Base-by-base conservation (phyloP, 2,797 vertebrate genomes). In the Lepus townsendii region DNA sequence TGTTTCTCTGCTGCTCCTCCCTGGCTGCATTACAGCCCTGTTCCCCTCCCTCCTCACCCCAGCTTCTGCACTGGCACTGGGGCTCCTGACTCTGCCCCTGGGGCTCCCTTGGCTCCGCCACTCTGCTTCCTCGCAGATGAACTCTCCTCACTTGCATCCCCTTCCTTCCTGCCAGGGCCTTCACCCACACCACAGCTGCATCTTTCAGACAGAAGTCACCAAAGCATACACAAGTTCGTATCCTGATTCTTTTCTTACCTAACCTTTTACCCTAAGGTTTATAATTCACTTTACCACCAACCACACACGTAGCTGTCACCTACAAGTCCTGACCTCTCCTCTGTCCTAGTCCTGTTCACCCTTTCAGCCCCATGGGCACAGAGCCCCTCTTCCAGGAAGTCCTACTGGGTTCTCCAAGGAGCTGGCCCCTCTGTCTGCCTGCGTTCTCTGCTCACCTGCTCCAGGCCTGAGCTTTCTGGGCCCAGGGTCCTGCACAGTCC, bases 201-300 rank as follows among this genome's bases (percentile, higher is more conserved):
- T 50, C 63, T 92, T 93, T 71, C 57, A 85, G 22, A 50, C 63
- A 54, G 60, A 50, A 89, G 54, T 79, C 14, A 87, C 73, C 27
- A 6, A 79, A 86, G 8, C 11, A 22, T 35, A 73, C 12, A n/a
- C 35, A 65, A 82, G 62, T 91, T 66, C 80, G 69, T 30, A 92
- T 42, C 60, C 65, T 63, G 24, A 85, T 63, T 76, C 62, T 84
- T 57, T 42, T 57, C 68, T 38, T 10, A 66, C 24, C 47, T 91
- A 35, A 4, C 7, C 75, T 47, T 75, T 79, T 85, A 47, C 38
- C 71, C 50, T 57, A 30, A 14, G 20, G 20, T 16, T n/a, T 42
- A n/a, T 63, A 62, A 84, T 62, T 75, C 35, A 73, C 84, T 93
- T 78, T 42, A 65, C 88, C 63, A 68, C 50, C 24, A 68, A 60